Conservation (phyloP, 2,888 invertebrate species). For the Cynaeus angustus region DNA sequence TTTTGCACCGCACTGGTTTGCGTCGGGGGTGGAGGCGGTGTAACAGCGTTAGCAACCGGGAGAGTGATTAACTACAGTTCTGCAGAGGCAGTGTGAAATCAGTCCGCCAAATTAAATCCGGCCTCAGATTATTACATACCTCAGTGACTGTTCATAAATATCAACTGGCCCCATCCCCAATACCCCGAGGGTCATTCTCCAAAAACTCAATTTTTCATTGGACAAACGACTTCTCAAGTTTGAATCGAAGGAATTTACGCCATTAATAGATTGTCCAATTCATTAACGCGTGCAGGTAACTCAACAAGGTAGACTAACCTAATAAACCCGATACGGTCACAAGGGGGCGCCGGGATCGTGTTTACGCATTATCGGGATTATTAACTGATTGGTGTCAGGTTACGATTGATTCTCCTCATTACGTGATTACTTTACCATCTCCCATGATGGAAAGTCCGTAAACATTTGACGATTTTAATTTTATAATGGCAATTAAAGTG, state of each 20-base stretch:
- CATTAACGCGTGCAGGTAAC: conserved; percentile 63
- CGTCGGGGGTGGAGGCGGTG: conserved; percentile 37
- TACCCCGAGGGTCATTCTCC: conserved; percentile 15
- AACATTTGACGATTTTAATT: conserved; percentile 52
- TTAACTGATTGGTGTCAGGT: conserved; percentile 69
- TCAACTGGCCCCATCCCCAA: conserved; percentile 63
- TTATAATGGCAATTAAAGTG: conserved; percentile 51
- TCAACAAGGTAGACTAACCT: conserved; percentile 62
- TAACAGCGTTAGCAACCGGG: conserved; percentile 50
- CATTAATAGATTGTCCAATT: conserved; percentile 65
- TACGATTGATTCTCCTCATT: conserved; percentile 67
- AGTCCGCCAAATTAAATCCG: conserved; percentile 83
- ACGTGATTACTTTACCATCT: conserved; percentile 63
- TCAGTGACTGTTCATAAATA: conserved; percentile 83
- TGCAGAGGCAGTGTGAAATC: conserved; percentile 78
- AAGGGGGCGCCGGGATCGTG: conserved; percentile 56
- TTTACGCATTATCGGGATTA: conserved; percentile 67
- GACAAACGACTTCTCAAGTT: background rate
- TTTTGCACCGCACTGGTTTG: conserved; percentile 48
- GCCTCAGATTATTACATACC: conserved; percentile 83
- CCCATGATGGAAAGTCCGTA: conserved; percentile 53
- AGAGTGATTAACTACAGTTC: conserved; percentile 71
- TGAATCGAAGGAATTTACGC: conserved; percentile 35
- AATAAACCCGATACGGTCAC: conserved; percentile 60
- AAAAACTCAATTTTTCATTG: conserved; percentile 25